A percentile compares a stretch with the other conserved stretches of the same genome.
These are phyloP conservation scores for Latrodectus geometricus DNA, from an alignment of 1,140 invertebrate genomes.

Conservation along the genomic window DNA sequence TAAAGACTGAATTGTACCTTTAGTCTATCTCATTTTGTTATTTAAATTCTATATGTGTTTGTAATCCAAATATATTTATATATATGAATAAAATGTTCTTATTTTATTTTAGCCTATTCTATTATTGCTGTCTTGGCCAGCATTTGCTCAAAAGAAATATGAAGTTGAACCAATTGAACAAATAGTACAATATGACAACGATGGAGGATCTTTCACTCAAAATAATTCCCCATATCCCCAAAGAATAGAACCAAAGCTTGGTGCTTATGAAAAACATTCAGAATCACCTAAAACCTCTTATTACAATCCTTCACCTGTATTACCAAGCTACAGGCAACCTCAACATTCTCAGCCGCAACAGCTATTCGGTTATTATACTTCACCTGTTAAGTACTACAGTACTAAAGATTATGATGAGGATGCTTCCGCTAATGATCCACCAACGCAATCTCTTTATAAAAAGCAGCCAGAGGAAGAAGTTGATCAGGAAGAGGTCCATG, in stretches of 20 bases:
- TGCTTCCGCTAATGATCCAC: neutral
- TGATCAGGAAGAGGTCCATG: neutral
- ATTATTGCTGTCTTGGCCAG: too few relatives aligned
- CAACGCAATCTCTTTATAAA: neutral
- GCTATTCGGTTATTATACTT: neutral
- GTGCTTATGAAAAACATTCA: neutral
- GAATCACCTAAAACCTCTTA: neutral
- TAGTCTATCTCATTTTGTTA: too few relatives aligned
- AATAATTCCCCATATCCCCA: constrained; percentile 25
- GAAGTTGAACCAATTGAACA: neutral
- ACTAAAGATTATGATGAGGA: constrained; percentile 5
- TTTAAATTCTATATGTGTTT: too few relatives aligned
- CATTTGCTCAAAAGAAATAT: too few relatives aligned
- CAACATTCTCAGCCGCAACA: neutral
- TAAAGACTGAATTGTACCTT: too few relatives aligned
- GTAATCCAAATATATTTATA: too few relatives aligned
- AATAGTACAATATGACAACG: constrained; percentile 29
- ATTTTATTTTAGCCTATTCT: too few relatives aligned
- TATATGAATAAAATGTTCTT: too few relatives aligned
- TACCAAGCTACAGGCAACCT: neutral
- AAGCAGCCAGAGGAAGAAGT: neutral
- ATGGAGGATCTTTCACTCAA: neutral
- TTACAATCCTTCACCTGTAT: neutral
- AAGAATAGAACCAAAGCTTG: neutral
- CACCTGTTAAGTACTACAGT: neutral